phyloP scores from a whole-genome alignment of 64 coral and sea anemone species.

The Montipora efflorescens region DNA sequence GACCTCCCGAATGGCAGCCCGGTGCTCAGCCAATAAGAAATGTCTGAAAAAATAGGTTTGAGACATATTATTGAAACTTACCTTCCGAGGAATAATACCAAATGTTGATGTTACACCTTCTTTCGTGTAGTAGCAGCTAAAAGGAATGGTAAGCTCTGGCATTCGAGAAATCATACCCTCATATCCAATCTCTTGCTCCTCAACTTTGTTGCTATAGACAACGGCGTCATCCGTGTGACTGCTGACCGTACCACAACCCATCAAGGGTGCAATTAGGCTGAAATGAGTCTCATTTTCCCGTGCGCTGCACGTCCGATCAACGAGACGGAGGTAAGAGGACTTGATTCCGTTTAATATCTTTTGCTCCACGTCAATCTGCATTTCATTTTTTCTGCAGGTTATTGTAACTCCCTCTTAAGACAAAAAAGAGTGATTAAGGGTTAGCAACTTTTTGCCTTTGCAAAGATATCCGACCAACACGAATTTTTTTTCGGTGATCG shows the following conservation, averaged over 20 bases:
- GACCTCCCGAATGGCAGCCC: no score
- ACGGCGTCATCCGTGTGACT: slow-evolving; percentile 72
- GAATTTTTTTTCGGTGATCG: no score
- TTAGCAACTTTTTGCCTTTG: no score
- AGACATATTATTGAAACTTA: background rate
- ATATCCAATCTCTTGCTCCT: slow-evolving; percentile 54
- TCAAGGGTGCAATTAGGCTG: slow-evolving; percentile 67
- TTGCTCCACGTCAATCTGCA: slow-evolving; percentile 74
- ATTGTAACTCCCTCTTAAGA: slow-evolving; percentile 45
- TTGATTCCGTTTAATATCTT: slow-evolving; percentile 51
- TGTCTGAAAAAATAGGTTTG: no score
- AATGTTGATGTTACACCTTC: slow-evolving; percentile 90
- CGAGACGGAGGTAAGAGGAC: slow-evolving; percentile 42
- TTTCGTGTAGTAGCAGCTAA: slow-evolving; percentile 90
- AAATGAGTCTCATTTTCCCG: slow-evolving; percentile 85
- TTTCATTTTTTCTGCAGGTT: slow-evolving; percentile 66
- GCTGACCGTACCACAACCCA: slow-evolving; percentile 81
- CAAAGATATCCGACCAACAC: no score
- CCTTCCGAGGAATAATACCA: slow-evolving; percentile 82
- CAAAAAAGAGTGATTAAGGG: background rate
- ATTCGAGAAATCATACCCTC: slow-evolving; percentile 77
- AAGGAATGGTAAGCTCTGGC: slow-evolving; percentile 76
- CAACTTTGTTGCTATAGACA: slow-evolving; percentile 79
- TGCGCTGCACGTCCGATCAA: slow-evolving; percentile 62
- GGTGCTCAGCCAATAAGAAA: no score